phyloP scores from a whole-genome alignment of 2,888 invertebrate genomes.

The Pollenia labialis region DNA sequence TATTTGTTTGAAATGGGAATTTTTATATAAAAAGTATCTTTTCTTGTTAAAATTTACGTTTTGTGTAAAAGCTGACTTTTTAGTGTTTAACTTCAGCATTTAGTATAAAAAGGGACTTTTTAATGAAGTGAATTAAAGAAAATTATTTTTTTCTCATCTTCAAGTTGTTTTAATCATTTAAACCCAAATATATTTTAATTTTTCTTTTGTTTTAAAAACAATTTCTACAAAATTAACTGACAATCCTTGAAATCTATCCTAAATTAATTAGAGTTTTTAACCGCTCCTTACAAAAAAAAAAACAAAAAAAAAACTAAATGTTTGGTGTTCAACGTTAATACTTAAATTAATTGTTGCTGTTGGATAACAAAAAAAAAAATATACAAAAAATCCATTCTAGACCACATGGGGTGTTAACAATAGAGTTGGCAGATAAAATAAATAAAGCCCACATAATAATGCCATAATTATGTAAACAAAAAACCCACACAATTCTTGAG shows the following conservation, averaged over 20 bases:
- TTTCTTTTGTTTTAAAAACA: background rate
- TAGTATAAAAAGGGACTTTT: too few relatives aligned
- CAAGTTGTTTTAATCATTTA: too few relatives aligned
- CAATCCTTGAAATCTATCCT: slow-evolving; percentile 34
- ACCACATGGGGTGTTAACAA: slow-evolving; percentile 67
- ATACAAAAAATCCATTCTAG: slow-evolving; percentile 40
- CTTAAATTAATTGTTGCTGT: slow-evolving; percentile 4
- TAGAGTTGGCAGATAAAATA: slow-evolving; percentile 34
- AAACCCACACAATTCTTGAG: slow-evolving; percentile 69
- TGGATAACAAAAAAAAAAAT: background rate
- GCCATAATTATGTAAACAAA: slow-evolving; percentile 73
- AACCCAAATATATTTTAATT: background rate
- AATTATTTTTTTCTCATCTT: background rate
- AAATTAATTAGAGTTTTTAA: slow-evolving; percentile 57
- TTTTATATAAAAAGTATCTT: too few relatives aligned
- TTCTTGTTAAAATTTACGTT: too few relatives aligned
- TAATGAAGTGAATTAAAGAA: too few relatives aligned
- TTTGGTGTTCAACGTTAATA: slow-evolving; percentile 29
- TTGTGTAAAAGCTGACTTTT: too few relatives aligned
- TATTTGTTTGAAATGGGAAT: too few relatives aligned
- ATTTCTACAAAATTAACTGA: background rate
- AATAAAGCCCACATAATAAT: slow-evolving; percentile 72
- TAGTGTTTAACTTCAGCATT: too few relatives aligned
- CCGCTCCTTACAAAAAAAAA: slow-evolving; percentile 38
- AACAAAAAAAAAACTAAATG: background rate